Evolutionary conservation across 1,140 invertebrate species (phyloP).

Genomic region (Cyclina sinensis): DNA sequence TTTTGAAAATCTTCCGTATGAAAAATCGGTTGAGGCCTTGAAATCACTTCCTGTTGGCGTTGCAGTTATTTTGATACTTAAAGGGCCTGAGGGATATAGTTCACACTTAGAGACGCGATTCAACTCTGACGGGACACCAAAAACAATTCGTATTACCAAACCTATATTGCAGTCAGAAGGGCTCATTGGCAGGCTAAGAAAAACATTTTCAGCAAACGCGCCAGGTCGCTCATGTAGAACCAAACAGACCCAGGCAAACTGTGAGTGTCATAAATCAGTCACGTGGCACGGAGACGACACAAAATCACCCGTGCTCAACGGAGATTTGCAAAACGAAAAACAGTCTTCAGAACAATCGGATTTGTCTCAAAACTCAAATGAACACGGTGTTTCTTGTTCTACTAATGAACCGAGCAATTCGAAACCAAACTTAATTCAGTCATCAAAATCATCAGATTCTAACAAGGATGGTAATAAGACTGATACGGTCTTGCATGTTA

Average conservation of each 20-base stretch:
- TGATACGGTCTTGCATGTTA: background rate
- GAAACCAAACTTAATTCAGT: constrained; percentile 14
- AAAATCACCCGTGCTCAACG: background rate
- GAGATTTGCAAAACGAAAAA: background rate
- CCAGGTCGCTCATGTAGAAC: constrained; percentile 28
- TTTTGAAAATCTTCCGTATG: constrained; percentile 80
- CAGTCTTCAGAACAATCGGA: background rate
- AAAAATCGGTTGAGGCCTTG: constrained; percentile 79
- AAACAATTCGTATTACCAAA: constrained; percentile 80
- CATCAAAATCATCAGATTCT: background rate
- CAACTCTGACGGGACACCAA: constrained; percentile 78
- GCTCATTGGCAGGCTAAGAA: constrained; percentile 75
- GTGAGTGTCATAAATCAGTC: constrained; percentile 32
- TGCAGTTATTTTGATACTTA: constrained; percentile 77
- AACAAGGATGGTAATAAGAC: background rate
- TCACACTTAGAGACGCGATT: constrained; percentile 83
- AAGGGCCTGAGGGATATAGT: constrained; percentile 80
- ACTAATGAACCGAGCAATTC: constrained; percentile 27
- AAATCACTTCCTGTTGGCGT: constrained; percentile 78
- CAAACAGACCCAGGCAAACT: constrained; percentile 37
- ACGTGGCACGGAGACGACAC: background rate
- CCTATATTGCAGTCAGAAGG: constrained; percentile 74
- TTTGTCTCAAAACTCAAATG: background rate
- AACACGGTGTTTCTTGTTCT: background rate
- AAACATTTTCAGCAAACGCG: constrained; percentile 67